phyloP scores from a whole-genome alignment of 2,888 invertebrate species.

The Dicranocentrus wangi region DNA sequence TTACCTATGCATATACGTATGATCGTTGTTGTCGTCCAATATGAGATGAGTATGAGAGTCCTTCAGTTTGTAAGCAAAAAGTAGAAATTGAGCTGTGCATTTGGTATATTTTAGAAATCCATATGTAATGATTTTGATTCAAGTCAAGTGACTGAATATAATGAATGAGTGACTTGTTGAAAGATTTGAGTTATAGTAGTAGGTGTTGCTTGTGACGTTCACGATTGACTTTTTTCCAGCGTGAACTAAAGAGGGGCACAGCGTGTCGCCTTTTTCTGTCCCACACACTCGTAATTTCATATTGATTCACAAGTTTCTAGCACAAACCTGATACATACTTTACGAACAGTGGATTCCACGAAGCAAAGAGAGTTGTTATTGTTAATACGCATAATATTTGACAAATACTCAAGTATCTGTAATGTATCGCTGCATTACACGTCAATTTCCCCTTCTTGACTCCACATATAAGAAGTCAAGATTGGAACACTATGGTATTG shows the following conservation, averaged over 20 bases:
- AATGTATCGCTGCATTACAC: constrained; percentile 54
- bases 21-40: no score
- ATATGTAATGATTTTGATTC: constrained; percentile 24
- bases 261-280: constrained; percentile 51
- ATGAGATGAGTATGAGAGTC: no score
- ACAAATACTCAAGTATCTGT: constrained; percentile 51
- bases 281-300: constrained; percentile 23
- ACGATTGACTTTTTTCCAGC: constrained; percentile 48
- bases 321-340: constrained; percentile 37
- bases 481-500: not conserved
- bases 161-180: constrained; percentile 55
- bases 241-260: constrained; percentile 49
- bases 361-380: constrained; percentile 51
- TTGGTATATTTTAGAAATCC: no score
- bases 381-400: constrained; percentile 51
- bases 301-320: not conserved
- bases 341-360: constrained; percentile 7
- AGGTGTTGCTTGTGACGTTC: constrained; percentile 32
- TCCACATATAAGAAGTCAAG: not conserved
- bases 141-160: constrained; percentile 37
- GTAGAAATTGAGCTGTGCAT: no score
- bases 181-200: constrained; percentile 38
- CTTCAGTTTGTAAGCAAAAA: no score
- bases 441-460: constrained; percentile 45
- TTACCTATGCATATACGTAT: no score